Percentiles rank a stretch among this genome's conserved stretches.
phyloP scores from a whole-genome alignment of 2,888 invertebrate species.

The Agonopterix heracliana region DNA sequence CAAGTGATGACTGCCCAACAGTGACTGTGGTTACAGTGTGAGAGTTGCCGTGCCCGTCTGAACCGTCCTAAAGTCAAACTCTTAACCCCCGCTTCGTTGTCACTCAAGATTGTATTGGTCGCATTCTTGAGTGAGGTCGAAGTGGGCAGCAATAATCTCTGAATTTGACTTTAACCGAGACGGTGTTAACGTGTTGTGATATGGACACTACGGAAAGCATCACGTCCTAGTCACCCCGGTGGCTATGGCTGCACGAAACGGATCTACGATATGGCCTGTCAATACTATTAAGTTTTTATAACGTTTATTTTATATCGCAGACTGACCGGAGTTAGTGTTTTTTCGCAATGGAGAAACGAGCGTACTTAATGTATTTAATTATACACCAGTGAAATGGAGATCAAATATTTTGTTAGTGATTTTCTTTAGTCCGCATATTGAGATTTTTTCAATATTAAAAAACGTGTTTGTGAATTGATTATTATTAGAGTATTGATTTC shows the following conservation, averaged over 20 bases:
- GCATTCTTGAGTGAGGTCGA: too few relatives aligned
- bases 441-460: slow-evolving; percentile 33
- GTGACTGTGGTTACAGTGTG: slow-evolving; percentile 4
- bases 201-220: slow-evolving; percentile 3
- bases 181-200: slow-evolving; percentile 1
- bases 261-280: slow-evolving; percentile 23
- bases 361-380: slow-evolving; percentile 34
- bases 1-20: slow-evolving; percentile 54
- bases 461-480: slow-evolving; percentile 25
- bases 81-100: not conserved
- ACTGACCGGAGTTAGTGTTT: slow-evolving; percentile 12
- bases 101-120: too few relatives aligned
- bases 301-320: slow-evolving; percentile 12
- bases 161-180: too few relatives aligned
- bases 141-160: not conserved
- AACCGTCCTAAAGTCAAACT: not conserved
- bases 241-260: slow-evolving; percentile 8
- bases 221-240: not conserved
- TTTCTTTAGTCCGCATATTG: slow-evolving; percentile 42
- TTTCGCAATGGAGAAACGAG: slow-evolving; percentile 10
- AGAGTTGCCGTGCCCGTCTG: slow-evolving; percentile 3
- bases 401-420: slow-evolving; percentile 46
- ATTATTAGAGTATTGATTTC: slow-evolving; percentile 36
- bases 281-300: slow-evolving; percentile 18
- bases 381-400: slow-evolving; percentile 34